Conservation (phyloP, 2,797 vertebrate genomes). For the Malurus splendens region DNA sequence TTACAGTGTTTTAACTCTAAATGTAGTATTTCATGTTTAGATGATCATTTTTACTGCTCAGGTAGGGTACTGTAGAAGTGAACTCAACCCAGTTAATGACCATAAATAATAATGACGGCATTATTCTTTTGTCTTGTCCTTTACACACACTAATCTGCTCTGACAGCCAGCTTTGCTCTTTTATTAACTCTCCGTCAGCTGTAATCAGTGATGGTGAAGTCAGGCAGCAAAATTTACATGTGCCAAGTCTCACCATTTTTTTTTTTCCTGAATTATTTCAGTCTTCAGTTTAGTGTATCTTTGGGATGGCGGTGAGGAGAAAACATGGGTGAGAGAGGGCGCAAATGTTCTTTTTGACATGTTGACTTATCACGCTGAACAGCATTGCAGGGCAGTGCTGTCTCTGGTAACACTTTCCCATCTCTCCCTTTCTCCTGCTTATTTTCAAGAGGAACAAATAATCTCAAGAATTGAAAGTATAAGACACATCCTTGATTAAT, state of each 20-base stretch:
- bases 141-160: constrained; percentile 85
- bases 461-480: not conserved
- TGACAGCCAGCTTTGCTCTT: constrained; percentile 96
- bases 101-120: constrained; percentile 83
- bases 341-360: not conserved
- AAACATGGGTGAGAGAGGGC: not conserved
- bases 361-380: not conserved
- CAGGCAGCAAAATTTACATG: constrained; percentile 88
- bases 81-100: constrained; percentile 86
- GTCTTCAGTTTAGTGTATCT: not conserved
- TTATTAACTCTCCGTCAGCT: constrained; percentile 92
- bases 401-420: not conserved
- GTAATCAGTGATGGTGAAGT: constrained; percentile 89
- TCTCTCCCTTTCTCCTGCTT: not conserved
- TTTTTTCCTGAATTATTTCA: not conserved
- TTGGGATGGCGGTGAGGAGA: not conserved
- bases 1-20: constrained; percentile 5
- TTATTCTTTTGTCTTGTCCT: constrained; percentile 88
- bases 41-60: constrained; percentile 64
- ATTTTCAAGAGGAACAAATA: not conserved
- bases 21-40: constrained; percentile 47
- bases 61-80: constrained; percentile 78
- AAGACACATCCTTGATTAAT: not conserved
- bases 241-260: constrained; percentile 78
- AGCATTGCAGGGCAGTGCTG: not conserved